phyloP scores from a whole-genome alignment of 2,113 vertebrate genomes.

The Oreochromis tanganicae region DNA sequence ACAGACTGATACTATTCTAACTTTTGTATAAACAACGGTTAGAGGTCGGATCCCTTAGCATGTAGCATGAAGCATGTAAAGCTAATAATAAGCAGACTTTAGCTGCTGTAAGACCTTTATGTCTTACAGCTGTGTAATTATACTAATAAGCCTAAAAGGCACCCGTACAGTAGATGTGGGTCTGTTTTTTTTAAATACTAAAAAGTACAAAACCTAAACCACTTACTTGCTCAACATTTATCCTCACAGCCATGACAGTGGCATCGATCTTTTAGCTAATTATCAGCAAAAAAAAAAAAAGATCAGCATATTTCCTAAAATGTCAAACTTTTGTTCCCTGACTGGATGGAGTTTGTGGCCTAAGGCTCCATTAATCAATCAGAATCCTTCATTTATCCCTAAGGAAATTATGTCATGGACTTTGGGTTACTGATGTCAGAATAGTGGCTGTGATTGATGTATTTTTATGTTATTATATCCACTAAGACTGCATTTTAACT shows the following conservation, averaged over 20 bases:
- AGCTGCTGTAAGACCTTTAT: too few relatives aligned
- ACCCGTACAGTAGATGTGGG: neutral
- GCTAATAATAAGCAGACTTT: neutral
- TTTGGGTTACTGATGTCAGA: neutral
- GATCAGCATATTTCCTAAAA: neutral
- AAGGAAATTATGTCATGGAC: neutral
- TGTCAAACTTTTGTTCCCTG: neutral
- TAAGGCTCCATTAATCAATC: neutral
- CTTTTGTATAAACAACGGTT: neutral
- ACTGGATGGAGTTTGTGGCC: neutral
- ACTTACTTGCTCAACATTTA: neutral
- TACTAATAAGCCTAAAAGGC: neutral
- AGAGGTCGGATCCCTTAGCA: neutral
- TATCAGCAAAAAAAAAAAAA: neutral
- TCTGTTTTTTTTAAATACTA: neutral
- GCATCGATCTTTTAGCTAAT: neutral
- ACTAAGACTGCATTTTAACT: neutral
- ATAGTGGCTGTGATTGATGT: neutral
- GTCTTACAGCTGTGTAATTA: neutral
- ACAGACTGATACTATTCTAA: neutral
- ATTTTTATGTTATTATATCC: neutral
- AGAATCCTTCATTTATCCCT: neutral
- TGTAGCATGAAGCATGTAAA: neutral
- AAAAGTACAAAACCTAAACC: neutral
- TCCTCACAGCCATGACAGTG: neutral